phyloP scores from a whole-genome alignment of 1,140 invertebrate species.

The Drosophila leontia region DNA sequence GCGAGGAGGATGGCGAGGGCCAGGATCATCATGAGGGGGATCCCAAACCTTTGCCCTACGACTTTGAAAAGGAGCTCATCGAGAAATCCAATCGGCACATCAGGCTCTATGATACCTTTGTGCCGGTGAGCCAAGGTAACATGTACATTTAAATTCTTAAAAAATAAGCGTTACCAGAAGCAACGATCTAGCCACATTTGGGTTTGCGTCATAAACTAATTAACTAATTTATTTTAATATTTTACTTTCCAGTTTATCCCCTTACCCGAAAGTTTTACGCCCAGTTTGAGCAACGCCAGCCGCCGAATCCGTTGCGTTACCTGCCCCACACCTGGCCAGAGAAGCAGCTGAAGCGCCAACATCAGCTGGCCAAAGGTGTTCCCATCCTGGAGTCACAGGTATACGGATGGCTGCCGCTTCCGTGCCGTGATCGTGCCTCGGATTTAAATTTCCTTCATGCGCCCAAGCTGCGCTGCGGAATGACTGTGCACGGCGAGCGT shows the following conservation, averaged over 20 bases:
- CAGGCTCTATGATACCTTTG: conserved; percentile 54
- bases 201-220: not conserved
- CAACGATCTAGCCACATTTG: not conserved
- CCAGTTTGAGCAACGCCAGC: conserved; percentile 52
- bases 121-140: conserved; percentile 59
- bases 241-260: conserved; percentile 52
- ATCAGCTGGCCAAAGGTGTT: conserved; percentile 13
- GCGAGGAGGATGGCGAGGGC: conserved; percentile 47
- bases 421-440: conserved; percentile 27
- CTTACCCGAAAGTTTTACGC: conserved; percentile 75
- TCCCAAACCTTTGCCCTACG: conserved; percentile 69
- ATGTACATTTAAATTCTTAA: not conserved
- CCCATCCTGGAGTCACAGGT: conserved; percentile 68
- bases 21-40: conserved; percentile 66
- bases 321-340: conserved; percentile 38
- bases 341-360: conserved; percentile 38
- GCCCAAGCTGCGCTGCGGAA: conserved; percentile 70
- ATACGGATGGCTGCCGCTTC: conserved; percentile 73
- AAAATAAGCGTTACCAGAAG: no score
- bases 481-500: conserved; percentile 74
- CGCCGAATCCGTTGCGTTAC: conserved; percentile 24
- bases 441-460: conserved; percentile 74
- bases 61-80: conserved; percentile 79
- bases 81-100: conserved; percentile 70
- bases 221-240: not conserved